Evolutionary conservation across 1,140 invertebrate genomes (phyloP).

Genomic region (Pseudomyrmex sp.): DNA sequence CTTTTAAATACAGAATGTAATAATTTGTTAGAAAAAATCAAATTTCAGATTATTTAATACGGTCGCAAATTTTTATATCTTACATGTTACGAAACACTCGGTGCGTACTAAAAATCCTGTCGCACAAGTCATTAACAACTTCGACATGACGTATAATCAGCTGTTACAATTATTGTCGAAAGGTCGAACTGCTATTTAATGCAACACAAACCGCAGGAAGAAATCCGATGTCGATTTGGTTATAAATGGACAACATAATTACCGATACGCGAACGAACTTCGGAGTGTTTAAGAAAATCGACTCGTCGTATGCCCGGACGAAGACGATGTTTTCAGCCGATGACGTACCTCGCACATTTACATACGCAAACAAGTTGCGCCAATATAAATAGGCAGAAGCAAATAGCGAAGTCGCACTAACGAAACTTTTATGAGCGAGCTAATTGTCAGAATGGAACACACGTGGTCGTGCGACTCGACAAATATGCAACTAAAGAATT

Average conservation of each 20-base stretch:
- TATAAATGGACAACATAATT: constrained; percentile 17
- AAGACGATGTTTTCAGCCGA: constrained; percentile 39
- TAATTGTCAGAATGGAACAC: constrained; percentile 30
- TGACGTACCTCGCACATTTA: constrained; percentile 53
- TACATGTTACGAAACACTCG: constrained; percentile 3
- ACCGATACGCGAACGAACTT: constrained; percentile 12
- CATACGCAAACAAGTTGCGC: constrained; percentile 60
- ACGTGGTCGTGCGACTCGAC: constrained; percentile 18
- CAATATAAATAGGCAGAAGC: constrained; percentile 54
- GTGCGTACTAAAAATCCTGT: neutral
- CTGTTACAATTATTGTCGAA: neutral
- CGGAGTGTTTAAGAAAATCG: constrained; percentile 37
- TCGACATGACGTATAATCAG: too few relatives aligned
- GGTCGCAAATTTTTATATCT: neutral
- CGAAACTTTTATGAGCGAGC: constrained; percentile 54
- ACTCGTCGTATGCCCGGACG: constrained; percentile 7
- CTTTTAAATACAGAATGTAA: too few relatives aligned
- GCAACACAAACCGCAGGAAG: neutral
- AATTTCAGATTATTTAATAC: neutral
- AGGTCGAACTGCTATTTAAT: neutral
- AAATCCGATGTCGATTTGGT: neutral
- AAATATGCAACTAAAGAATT: constrained; percentile 43
- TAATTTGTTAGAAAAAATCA: too few relatives aligned
- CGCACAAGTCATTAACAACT: too few relatives aligned
- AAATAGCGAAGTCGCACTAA: constrained; percentile 57